Evolutionary conservation across 2,888 invertebrate genomes (phyloP).

Genomic region (Drosophila pseudotalamancana): DNA sequence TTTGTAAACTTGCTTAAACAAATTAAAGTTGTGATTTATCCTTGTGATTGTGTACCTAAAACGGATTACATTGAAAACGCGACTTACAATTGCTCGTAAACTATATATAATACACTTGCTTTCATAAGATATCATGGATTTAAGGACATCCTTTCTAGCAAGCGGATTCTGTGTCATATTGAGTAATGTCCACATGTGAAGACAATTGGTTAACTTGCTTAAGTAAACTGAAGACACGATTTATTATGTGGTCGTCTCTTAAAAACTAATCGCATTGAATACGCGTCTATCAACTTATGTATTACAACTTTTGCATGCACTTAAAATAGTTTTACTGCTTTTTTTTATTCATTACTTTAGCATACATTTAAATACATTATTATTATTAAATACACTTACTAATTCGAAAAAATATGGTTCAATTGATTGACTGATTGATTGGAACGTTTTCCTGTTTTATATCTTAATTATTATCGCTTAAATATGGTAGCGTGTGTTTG

Average conservation of each 20-base stretch:
- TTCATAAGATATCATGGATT: too few species aligned
- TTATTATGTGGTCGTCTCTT: constrained; percentile 44
- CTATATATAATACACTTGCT: too few species aligned
- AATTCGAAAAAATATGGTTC: constrained; percentile 54
- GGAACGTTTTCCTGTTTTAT: constrained; percentile 35
- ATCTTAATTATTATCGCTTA: constrained; percentile 44
- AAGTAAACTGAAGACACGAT: constrained; percentile 27
- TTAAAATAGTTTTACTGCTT: constrained; percentile 32
- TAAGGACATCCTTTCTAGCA: constrained; percentile 32
- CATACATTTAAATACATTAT: constrained; percentile 27
- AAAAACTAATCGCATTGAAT: constrained; percentile 44
- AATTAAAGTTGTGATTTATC: constrained; percentile 46
- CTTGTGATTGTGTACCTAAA: constrained; percentile 32
- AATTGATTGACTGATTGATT: constrained; percentile 49
- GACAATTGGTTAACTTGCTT: constrained; percentile 40
- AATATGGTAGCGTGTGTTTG: constrained; percentile 52
- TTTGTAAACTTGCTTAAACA: constrained; percentile 39
- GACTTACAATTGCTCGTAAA: background rate
- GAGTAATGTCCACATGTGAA: constrained; percentile 42
- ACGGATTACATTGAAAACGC: constrained; percentile 15
- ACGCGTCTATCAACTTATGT: constrained; percentile 5
- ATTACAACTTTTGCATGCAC: constrained; percentile 52
- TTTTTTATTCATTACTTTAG: constrained; percentile 16
- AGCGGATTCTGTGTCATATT: constrained; percentile 66
- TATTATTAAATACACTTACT: constrained; percentile 37